A percentile compares a stretch with the other conserved stretches of the same genome.
These are phyloP conservation scores for Colaptes auratus DNA, from an alignment of 2,113 vertebrate genomes.

Conservation along the genomic window DNA sequence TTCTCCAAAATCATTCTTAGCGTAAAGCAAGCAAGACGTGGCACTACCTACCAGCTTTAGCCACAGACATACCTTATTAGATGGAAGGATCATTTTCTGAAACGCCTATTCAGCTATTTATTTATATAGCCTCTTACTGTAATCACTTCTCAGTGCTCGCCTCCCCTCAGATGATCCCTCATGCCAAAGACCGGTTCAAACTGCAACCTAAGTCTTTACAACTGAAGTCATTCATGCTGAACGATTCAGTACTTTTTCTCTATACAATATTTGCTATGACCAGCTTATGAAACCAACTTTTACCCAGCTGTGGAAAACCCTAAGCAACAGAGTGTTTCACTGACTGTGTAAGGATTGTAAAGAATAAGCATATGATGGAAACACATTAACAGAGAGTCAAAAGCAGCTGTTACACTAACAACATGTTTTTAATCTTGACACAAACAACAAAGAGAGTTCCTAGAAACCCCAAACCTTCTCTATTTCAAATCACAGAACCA, in stretches of 20 bases:
- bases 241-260: neutral
- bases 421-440: neutral
- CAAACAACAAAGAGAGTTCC: neutral
- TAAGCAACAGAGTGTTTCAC: neutral
- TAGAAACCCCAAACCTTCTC: neutral
- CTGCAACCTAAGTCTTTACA: neutral
- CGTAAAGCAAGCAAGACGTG: neutral
- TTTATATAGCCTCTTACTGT: neutral
- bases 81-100: neutral
- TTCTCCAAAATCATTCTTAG: neutral
- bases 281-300: neutral
- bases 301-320: neutral
- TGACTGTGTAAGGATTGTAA: neutral
- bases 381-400: neutral
- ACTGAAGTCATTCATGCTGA: neutral
- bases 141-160: neutral
- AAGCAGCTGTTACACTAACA: neutral
- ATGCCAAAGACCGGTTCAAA: neutral
- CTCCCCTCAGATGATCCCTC: neutral
- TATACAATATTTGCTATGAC: neutral
- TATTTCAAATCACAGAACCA: neutral
- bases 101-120: neutral
- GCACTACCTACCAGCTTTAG: neutral
- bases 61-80: neutral
- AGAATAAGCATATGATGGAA: neutral